These are phyloP conservation scores for Papilio polyxenes DNA, from an alignment of 1,140 invertebrate species.

Conservation along the genomic window DNA sequence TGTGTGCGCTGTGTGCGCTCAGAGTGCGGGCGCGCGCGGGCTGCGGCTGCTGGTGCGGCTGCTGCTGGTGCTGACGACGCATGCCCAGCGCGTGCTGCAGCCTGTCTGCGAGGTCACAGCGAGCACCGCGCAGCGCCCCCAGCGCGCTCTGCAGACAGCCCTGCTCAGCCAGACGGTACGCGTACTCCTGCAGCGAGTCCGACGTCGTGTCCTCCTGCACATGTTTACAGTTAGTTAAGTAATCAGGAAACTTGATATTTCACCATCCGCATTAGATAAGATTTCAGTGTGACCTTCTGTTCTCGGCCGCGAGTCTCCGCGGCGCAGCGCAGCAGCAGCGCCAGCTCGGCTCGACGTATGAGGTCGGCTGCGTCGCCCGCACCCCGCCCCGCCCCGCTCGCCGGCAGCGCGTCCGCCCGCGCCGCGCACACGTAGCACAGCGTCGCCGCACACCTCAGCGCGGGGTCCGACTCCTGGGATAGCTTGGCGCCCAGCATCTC, in stretches of 20 bases:
- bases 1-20: constrained; percentile 50
- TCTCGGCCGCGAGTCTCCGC: constrained; percentile 85
- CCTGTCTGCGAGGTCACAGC: constrained; percentile 84
- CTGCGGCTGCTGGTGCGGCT: constrained; percentile 81
- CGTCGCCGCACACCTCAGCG: constrained; percentile 86
- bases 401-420: constrained; percentile 64
- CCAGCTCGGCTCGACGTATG: constrained; percentile 82
- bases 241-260: background rate
- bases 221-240: background rate
- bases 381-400: constrained; percentile 48
- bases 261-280: too few relatives aligned
- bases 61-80: constrained; percentile 40
- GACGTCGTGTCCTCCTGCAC: constrained; percentile 84
- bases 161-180: constrained; percentile 90
- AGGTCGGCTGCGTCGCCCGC: constrained; percentile 34
- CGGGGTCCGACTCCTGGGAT: constrained; percentile 72
- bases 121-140: constrained; percentile 66
- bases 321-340: constrained; percentile 89
- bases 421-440: constrained; percentile 93
- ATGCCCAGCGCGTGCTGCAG: constrained; percentile 84
- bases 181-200: constrained; percentile 88
- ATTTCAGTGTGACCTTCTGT: constrained; percentile 41
- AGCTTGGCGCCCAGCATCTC: constrained; percentile 83
- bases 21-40: constrained; percentile 48
- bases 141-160: constrained; percentile 91